Evolutionary conservation across 1,140 invertebrate species (phyloP).

Genomic region (Holcopasites calliopsidis): DNA sequence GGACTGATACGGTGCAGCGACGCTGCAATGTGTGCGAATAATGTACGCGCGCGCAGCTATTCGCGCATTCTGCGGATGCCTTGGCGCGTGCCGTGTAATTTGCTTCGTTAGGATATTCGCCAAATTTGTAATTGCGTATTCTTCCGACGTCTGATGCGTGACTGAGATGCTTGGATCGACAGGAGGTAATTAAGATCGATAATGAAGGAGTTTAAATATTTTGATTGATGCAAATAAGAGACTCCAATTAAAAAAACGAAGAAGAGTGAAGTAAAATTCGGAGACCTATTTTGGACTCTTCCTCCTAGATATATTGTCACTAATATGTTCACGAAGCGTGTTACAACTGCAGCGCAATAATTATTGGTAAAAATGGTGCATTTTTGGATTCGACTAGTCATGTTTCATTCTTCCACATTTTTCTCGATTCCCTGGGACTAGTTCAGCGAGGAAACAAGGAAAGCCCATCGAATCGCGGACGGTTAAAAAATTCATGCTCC

Average conservation of each 20-base stretch:
- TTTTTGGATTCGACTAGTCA: too few relatives aligned
- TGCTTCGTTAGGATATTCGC: neutral
- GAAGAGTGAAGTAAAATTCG: too few relatives aligned
- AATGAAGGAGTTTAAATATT: too few relatives aligned
- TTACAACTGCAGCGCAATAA: too few relatives aligned
- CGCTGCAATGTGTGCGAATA: slow-evolving; percentile 41
- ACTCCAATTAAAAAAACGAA: too few relatives aligned
- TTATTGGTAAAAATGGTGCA: too few relatives aligned
- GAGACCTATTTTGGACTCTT: too few relatives aligned
- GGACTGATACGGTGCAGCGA: slow-evolving; percentile 26
- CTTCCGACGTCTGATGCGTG: neutral
- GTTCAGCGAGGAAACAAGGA: neutral
- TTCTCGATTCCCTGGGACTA: neutral
- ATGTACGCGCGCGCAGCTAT: neutral
- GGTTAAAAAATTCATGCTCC: slow-evolving; percentile 9
- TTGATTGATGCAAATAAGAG: too few relatives aligned
- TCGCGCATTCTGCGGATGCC: slow-evolving; percentile 37
- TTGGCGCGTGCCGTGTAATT: neutral
- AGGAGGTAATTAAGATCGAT: too few relatives aligned
- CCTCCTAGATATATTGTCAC: too few relatives aligned
- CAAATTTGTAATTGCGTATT: neutral
- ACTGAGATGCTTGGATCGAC: too few relatives aligned
- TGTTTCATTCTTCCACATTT: neutral
- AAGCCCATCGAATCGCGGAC: slow-evolving; percentile 5
- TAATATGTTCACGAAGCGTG: too few relatives aligned